Evolutionary conservation across 1,140 invertebrate genomes (phyloP), one percentile per base, ranked within the genome.

Genomic region (Galendromus occidentalis): DNA sequence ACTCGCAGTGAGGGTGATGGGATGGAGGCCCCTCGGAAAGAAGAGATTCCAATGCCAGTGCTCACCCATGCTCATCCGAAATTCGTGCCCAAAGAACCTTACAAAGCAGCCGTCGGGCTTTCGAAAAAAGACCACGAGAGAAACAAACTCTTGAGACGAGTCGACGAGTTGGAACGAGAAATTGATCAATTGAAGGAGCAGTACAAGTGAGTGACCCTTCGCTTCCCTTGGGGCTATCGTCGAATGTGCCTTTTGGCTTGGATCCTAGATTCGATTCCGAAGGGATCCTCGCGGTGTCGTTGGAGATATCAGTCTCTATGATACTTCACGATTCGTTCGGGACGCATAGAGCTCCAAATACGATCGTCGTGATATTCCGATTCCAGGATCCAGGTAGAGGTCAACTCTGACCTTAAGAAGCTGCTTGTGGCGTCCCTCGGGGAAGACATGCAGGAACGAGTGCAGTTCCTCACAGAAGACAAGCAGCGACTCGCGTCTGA

Each of bases 381-480:
- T 39, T 39, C 33, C 18, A 47, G 22, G n/a, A 66, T 22, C 20
- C 30, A 22, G 17, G 47, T 47, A 65, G 41, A 92, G 84, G 87
- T 94, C 0, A 94, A 94, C 78, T 83, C 85, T 66, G 91, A 94
- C 76, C 77, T 95, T 42, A 95, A 94, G 76, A 91, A 86, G 74
- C 81, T 95, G 73, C 74, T 95, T 41, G 88, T 95, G 1, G 91
- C 91, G 25, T 90, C 90, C 28, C 86, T 95, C 47, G 91, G 91
- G 18, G 91, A 94, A 77, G 91, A 95, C 78, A 77, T 94, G 44
- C 84, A 93, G 77, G 85, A 82, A 1, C 82, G 85, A 75, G 88
- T 95, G 1, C 87, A 93, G 73, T 82, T 85, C 68, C 77, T 95
- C 4, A 91, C 84, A 30, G 88, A 93, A 75, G 91, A 94, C 73